Evolutionary conservation across 1,140 invertebrate species (phyloP), one percentile per base, ranked within the genome.

Genomic region (Drosophila ananassae): DNA sequence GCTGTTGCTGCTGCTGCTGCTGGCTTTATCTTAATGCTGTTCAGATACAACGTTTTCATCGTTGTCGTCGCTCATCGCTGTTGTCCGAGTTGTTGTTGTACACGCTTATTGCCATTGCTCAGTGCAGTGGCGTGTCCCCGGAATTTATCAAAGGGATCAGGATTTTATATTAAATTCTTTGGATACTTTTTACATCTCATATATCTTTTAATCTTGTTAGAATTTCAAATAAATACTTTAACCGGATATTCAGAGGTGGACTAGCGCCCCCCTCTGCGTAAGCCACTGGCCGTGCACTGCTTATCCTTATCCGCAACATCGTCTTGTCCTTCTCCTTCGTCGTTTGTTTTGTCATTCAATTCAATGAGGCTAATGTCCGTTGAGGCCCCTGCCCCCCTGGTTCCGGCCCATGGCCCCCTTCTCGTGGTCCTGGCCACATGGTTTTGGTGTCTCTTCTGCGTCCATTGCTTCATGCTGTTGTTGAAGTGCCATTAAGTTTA

Each of bases 401-500:
- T 0, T 1, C 4, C 34, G 25, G 30, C 13, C 0, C 0, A 5
- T 50, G 21, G 21, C 61, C 50, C 39, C 39, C 7, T 67, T 60
- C 56, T 51, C 62, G 44, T 34, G 44, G 55, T 48, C 17, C 24
- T 47, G 44, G 44, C 44, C 44, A 22, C 44, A 47, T 47, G 44
- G 44, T 47, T 47, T 32, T 63, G 57, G 39, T 57, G 74, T 61
- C 82, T 89, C 83, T 89, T 89, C 68, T 77, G 75, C 83, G 83
- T 89, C 84, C 83, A 89, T 83, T 89, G 77, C 85, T 90, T 79
- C 85, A 77, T 90, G 85, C 81, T 90, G 85, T 85, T 87, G 83
- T 89, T 89, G 84, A 89, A 90, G 87, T 90, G 85, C 87, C 87
- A 90, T 90, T 90, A 90, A 90, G 87, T 90, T 90, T 85, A 90